These are phyloP conservation scores for Theristicus caerulescens DNA, from an alignment of 2,113 vertebrate species.

Conservation along the genomic window DNA sequence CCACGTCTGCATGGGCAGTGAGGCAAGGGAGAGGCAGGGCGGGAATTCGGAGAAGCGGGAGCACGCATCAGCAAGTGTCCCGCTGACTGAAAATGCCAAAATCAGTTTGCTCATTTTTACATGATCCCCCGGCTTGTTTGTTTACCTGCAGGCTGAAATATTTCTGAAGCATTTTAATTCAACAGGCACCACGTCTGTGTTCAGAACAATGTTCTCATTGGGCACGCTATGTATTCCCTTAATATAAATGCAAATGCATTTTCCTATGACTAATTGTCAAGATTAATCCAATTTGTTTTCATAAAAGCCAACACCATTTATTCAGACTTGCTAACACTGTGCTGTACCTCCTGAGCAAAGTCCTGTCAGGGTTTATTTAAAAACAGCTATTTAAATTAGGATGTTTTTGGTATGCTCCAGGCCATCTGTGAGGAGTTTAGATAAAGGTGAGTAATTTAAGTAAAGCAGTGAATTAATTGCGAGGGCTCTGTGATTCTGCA, in stretches of 20 bases:
- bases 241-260: constrained; percentile 59
- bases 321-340: neutral
- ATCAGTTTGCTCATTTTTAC: neutral
- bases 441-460: constrained; percentile 19
- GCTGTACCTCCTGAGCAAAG: neutral
- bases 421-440: constrained; percentile 2
- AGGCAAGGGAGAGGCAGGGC: neutral
- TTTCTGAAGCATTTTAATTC: neutral
- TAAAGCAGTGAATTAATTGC: constrained; percentile 19
- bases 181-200: neutral
- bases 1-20: neutral
- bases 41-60: neutral
- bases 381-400: constrained; percentile 1
- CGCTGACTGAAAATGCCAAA: neutral
- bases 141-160: constrained; percentile 2
- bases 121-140: neutral
- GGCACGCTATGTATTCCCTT: neutral
- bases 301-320: constrained; percentile 11
- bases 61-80: neutral
- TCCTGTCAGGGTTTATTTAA: neutral
- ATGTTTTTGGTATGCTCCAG: neutral
- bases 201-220: neutral
- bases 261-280: constrained; percentile 41
- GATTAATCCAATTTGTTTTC: constrained; percentile 65
- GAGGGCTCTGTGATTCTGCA: neutral